These are phyloP conservation scores for Zonitis immaculata DNA, from an alignment of 2,888 invertebrate species.

Conservation along the genomic window DNA sequence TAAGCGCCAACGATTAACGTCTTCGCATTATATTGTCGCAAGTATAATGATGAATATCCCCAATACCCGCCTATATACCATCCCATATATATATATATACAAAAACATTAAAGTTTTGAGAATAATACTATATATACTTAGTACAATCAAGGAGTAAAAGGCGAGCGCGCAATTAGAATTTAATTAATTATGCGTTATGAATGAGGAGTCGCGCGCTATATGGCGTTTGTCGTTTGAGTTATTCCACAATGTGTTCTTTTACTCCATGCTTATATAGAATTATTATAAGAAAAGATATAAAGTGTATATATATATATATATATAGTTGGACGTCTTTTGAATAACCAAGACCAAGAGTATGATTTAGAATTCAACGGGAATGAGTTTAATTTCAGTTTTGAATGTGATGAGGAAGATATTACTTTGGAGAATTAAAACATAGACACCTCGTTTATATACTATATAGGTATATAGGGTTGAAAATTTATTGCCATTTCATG, in stretches of 20 bases:
- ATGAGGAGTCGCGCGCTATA: conserved; percentile 38
- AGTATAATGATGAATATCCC: conserved; percentile 48
- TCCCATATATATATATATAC: too few relatives aligned
- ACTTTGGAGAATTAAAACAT: conserved; percentile 14
- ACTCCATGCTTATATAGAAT: background rate
- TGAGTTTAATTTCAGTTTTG: conserved; percentile 38
- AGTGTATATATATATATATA: too few relatives aligned
- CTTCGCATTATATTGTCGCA: conserved; percentile 47
- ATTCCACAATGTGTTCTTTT: conserved; percentile 33
- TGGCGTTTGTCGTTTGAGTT: conserved; percentile 27
- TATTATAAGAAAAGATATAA: conserved; percentile 9
- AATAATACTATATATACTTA: too few relatives aligned
- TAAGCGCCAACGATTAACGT: conserved; percentile 41
- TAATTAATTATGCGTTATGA: conserved; percentile 51
- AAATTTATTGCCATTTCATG: conserved; percentile 11
- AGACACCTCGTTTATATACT: background rate
- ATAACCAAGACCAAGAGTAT: conserved; percentile 27
- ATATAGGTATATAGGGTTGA: background rate
- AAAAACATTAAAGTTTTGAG: conserved; percentile 46
- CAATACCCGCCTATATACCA: conserved; percentile 42
- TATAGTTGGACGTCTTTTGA: conserved; percentile 16
- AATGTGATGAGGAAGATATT: conserved; percentile 17
- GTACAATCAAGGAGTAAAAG: conserved; percentile 11
- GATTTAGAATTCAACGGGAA: conserved; percentile 34
- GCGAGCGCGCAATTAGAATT: conserved; percentile 49